phyloP scores from a whole-genome alignment of 1,140 invertebrate genomes.

The Stenopsyche tienmushanensis region DNA sequence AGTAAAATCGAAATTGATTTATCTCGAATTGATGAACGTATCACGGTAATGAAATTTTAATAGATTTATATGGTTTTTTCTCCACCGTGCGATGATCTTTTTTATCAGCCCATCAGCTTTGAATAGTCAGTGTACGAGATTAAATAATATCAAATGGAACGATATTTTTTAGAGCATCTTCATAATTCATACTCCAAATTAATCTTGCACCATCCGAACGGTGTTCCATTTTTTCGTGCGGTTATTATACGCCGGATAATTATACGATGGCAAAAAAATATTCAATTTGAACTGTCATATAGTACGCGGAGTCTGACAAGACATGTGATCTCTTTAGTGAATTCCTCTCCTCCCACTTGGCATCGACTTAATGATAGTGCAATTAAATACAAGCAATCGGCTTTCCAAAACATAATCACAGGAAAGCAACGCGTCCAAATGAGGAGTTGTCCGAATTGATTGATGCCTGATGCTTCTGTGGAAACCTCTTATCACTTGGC shows the following conservation, averaged over 20 bases:
- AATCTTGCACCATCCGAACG: slow-evolving; percentile 7
- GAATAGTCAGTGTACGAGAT: no score
- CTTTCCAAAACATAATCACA: slow-evolving; percentile 38
- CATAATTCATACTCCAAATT: slow-evolving; percentile 1
- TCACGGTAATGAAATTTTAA: no score
- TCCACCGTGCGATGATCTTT: no score
- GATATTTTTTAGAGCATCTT: slow-evolving; percentile 1
- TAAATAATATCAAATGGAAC: slow-evolving; percentile 2
- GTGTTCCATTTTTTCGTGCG: slow-evolving; percentile 14
- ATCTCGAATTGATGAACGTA: no score
- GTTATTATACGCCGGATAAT: slow-evolving; percentile 26
- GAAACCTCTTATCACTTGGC: slow-evolving; percentile 11
- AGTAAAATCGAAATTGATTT: no score
- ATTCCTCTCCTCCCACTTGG: not conserved
- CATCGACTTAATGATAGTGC: slow-evolving; percentile 37
- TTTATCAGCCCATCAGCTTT: no score
- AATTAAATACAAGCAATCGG: slow-evolving; percentile 30
- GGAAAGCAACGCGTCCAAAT: slow-evolving; percentile 31
- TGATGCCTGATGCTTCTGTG: slow-evolving; percentile 35
- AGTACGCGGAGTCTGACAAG: slow-evolving; percentile 17
- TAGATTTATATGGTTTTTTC: no score
- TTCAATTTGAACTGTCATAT: slow-evolving; percentile 32
- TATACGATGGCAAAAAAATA: slow-evolving; percentile 23
- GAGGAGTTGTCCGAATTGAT: slow-evolving; percentile 34
- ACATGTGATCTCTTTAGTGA: slow-evolving; percentile 28